Evolutionary conservation across 2,888 invertebrate species (phyloP), one percentile per base, ranked within the genome.

Genomic region (Branchipolynoe longqiensis): DNA sequence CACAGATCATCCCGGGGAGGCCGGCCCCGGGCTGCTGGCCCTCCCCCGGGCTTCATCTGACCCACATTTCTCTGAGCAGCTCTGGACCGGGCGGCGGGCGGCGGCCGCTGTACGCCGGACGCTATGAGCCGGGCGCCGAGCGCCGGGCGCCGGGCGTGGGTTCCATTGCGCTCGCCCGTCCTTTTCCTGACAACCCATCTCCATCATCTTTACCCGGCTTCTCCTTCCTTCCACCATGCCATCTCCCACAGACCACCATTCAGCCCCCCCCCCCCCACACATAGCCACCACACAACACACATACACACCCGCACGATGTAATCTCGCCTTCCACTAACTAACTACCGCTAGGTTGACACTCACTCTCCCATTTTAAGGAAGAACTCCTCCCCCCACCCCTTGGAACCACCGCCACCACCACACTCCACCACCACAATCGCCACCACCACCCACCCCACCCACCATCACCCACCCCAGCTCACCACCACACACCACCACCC

Each of bases 1-100:
- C 62, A 25, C 62, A 14, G 62, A 62, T 62, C 62, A 62, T 62
- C 62, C 14, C 69, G 36, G 69, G 48, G 48, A 48, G 48, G 48
- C 48, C 8, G 8, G 48, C n/a, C 31, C 28, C 3, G 62, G 31
- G 62, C 62, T 62, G 62, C 62, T 62, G 28, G 1, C 1, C 25
- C 6, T 62, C 14, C 31, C 28, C 25, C 14, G 12, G 25, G 62
- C 62, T 62, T 31, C 12, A 25, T 14, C n/a, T 62, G 62, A 62
- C 62, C 62, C 31, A 62, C 28, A 62, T 62, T 28, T 31, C 12
- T 14, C 12, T 14, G 28, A 62, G 62, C 6, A 62, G 25, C 4
- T 28, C n/a, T n/a, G n/a, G n/a, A n/a, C n/a, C n/a, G n/a, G n/a
- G n/a, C n/a, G n/a, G n/a, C n/a, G n/a, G n/a, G n/a, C n/a, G n/a